Conservation (phyloP, 1,140 invertebrate genomes). For the Apis cerana region DNA sequence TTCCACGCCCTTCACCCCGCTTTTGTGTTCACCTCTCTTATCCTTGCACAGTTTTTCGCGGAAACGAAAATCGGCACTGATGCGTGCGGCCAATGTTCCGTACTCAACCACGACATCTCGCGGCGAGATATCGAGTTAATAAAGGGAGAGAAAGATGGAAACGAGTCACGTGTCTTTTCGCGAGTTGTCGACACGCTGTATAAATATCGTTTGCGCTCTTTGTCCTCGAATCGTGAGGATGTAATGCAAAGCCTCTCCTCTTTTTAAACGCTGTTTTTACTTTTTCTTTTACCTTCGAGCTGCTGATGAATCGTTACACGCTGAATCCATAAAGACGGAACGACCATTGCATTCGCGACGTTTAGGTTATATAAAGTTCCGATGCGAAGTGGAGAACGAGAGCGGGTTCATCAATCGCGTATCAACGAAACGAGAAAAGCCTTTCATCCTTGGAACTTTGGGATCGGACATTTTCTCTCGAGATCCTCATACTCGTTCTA, state of each 20-base stretch:
- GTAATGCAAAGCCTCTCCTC: not conserved
- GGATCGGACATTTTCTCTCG: not conserved
- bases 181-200: not conserved
- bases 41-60: not conserved
- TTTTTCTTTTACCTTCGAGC: not conserved
- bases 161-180: not conserved
- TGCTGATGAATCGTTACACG: not conserved
- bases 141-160: not conserved
- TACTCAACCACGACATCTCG: not conserved
- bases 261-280: not conserved
- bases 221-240: not conserved
- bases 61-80: constrained; percentile 9
- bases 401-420: not conserved
- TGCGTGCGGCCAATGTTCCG: not conserved
- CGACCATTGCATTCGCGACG: not conserved
- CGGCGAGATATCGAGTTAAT: not conserved
- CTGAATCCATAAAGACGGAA: constrained; percentile 5
- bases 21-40: not conserved
- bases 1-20: not conserved
- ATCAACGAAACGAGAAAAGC: not conserved
- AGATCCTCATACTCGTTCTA: not conserved
- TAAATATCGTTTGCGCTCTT: constrained; percentile 18
- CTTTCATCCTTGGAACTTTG: not conserved
- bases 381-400: constrained; percentile 14
- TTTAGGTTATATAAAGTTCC: not conserved